phyloP scores from a whole-genome alignment of 2,113 vertebrate genomes.

The Nesogale talazaci region DNA sequence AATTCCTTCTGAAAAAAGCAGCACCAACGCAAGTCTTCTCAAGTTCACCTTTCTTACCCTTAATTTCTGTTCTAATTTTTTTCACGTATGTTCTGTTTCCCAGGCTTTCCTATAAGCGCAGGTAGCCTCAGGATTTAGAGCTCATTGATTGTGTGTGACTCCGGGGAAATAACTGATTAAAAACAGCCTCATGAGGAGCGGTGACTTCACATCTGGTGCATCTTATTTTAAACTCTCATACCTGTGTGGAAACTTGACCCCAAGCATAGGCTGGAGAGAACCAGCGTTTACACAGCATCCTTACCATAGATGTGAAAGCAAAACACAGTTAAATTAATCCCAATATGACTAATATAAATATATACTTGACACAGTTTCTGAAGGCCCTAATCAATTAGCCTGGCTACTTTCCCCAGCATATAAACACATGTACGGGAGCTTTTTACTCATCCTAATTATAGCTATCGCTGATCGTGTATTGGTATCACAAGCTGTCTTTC shows the following conservation, averaged over 20 bases:
- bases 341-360: conserved; percentile 62
- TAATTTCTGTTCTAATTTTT: conserved; percentile 87
- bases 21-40: conserved; percentile 47
- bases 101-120: conserved; percentile 77
- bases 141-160: conserved; percentile 83
- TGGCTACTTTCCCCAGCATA: conserved; percentile 6
- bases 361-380: conserved; percentile 73
- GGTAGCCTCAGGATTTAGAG: conserved; percentile 88
- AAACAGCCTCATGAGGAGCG: conserved; percentile 83
- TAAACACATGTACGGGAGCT: conserved; percentile 41
- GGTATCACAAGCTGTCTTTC: conserved; percentile 60
- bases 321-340: conserved; percentile 77
- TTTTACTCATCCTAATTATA: conserved; percentile 56
- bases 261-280: conserved; percentile 77
- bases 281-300: conserved; percentile 69
- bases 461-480: conserved; percentile 58
- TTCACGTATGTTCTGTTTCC: conserved; percentile 80
- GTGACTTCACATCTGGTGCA: conserved; percentile 84
- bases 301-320: conserved; percentile 73
- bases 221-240: conserved; percentile 85
- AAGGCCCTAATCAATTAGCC: conserved; percentile 72
- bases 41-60: conserved; percentile 81
- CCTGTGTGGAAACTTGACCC: conserved; percentile 82
- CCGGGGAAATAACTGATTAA: conserved; percentile 87
- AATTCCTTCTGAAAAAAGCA: conserved; percentile 47